A percentile compares a stretch with the other conserved stretches of the same genome.
Conservation (phyloP, 2,797 vertebrate genomes). For the Hybognathus amarus region DNA sequence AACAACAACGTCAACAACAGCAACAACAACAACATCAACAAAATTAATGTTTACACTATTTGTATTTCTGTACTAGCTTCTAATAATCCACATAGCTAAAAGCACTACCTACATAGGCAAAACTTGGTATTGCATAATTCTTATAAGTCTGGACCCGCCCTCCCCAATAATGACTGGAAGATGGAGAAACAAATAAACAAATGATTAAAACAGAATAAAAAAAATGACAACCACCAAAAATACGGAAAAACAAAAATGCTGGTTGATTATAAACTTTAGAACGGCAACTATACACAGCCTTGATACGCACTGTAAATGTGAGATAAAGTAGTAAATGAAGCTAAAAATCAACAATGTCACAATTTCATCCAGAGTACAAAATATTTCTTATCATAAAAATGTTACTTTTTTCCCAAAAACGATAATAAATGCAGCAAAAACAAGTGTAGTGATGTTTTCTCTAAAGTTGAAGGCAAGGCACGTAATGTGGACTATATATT, state of each 20-base stretch:
- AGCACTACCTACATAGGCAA: slow-evolving; percentile 99
- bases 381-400: slow-evolving; percentile 99
- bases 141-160: slow-evolving; percentile 95
- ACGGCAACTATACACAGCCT: slow-evolving; percentile 99
- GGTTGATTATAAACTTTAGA: slow-evolving; percentile 98
- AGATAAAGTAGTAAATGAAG: slow-evolving; percentile 97
- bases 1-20: slow-evolving; percentile 63
- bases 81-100: slow-evolving; percentile 99
- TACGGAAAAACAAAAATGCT: slow-evolving; percentile 93
- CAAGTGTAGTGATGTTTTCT: slow-evolving; percentile 98
- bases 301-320: slow-evolving; percentile 99
- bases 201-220: slow-evolving; percentile 84
- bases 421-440: slow-evolving; percentile 99
- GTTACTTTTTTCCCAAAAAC: slow-evolving; percentile 90
- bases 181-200: slow-evolving; percentile 87
- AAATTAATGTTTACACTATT: slow-evolving; percentile 86
- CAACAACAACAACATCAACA: slow-evolving; percentile 79
- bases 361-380: slow-evolving; percentile 98
- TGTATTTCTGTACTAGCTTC: slow-evolving; percentile 97
- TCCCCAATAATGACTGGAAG: slow-evolving; percentile 97
- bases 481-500: slow-evolving; percentile 99
- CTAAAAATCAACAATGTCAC: slow-evolving; percentile 98
- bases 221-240: slow-evolving; percentile 93
- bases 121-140: slow-evolving; percentile 99
- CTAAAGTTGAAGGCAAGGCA: slow-evolving; percentile 99